Evolutionary conservation across 2,113 vertebrate genomes (phyloP).

Genomic region (Halichoeres trimaculatus): DNA sequence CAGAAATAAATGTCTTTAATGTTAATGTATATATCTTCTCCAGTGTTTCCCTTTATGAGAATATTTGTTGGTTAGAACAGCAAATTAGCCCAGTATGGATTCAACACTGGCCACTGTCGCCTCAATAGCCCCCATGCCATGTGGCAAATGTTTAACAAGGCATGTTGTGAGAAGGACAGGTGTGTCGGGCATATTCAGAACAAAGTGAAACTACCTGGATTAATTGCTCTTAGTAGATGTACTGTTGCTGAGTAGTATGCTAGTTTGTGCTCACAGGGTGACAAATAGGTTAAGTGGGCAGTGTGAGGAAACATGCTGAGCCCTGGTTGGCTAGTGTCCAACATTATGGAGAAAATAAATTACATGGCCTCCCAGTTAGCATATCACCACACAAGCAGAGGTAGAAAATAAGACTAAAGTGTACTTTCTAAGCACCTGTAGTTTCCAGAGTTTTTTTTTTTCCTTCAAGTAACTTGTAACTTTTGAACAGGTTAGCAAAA

Average conservation of each 20-base stretch:
- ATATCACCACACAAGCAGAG: not conserved
- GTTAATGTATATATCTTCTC: no score
- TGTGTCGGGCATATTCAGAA: not conserved
- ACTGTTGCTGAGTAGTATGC: not conserved
- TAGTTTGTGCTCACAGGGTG: conserved; percentile 5
- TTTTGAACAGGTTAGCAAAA: no score
- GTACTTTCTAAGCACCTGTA: no score
- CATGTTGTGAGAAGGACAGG: not conserved
- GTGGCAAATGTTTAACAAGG: not conserved
- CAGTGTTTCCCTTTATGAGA: not conserved
- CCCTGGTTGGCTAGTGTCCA: conserved; percentile 11
- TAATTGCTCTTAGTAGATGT: not conserved
- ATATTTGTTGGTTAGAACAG: conserved; percentile 4
- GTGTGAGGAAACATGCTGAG: not conserved
- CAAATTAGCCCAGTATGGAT: conserved; percentile 7
- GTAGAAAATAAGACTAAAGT: not conserved
- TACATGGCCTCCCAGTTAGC: not conserved
- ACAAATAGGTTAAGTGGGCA: conserved; percentile 40
- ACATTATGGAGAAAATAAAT: not conserved
- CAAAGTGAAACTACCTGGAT: not conserved
- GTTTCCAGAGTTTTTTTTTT: no score
- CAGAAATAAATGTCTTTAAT: no score
- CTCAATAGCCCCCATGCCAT: not conserved
- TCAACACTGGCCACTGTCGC: not conserved
- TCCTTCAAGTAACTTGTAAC: no score